phyloP scores from a whole-genome alignment of 2,888 invertebrate species.

The Eledone cirrhosa region DNA sequence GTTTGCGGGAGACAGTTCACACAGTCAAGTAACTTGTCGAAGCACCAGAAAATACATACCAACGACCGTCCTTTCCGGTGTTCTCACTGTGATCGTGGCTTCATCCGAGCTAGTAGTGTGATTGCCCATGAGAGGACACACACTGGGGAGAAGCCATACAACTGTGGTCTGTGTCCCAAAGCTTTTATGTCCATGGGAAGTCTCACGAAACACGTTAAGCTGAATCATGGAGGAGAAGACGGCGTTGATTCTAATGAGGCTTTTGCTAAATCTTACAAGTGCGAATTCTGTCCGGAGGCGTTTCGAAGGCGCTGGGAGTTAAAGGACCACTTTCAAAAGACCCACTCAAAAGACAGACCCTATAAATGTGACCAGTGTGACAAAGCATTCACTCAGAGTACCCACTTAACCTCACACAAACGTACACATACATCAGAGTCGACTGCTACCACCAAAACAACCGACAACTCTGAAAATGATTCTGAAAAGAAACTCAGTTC shows the following conservation, averaged over 20 bases:
- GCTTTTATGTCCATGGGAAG: not conserved
- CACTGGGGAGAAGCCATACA: conserved; percentile 12
- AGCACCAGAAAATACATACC: conserved; percentile 9
- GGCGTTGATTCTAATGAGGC: not conserved
- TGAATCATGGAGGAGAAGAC: not conserved
- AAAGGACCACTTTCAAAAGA: not conserved
- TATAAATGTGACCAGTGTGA: conserved; percentile 11
- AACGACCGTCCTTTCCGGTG: conserved; percentile 1
- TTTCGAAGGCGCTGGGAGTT: conserved; percentile 15
- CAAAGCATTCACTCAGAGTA: conserved; percentile 16
- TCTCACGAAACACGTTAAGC: not conserved
- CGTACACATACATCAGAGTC: not conserved
- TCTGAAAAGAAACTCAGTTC: too few relatives aligned
- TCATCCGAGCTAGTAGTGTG: not conserved
- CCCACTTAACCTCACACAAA: conserved; percentile 3
- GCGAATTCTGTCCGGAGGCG: conserved; percentile 5
- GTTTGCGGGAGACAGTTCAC: conserved; percentile 15
- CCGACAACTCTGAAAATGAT: too few relatives aligned
- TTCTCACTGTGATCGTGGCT: conserved; percentile 16
- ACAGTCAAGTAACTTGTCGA: conserved; percentile 21
- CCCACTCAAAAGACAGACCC: conserved; percentile 10
- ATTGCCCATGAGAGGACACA: not conserved
- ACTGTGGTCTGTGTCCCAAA: not conserved
- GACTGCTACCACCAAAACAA: too few relatives aligned
- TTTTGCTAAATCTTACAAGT: not conserved